Evolutionary conservation across 2,113 vertebrate species (phyloP), one percentile per base, ranked within the genome.

Genomic region (Eonycteris spelaea): DNA sequence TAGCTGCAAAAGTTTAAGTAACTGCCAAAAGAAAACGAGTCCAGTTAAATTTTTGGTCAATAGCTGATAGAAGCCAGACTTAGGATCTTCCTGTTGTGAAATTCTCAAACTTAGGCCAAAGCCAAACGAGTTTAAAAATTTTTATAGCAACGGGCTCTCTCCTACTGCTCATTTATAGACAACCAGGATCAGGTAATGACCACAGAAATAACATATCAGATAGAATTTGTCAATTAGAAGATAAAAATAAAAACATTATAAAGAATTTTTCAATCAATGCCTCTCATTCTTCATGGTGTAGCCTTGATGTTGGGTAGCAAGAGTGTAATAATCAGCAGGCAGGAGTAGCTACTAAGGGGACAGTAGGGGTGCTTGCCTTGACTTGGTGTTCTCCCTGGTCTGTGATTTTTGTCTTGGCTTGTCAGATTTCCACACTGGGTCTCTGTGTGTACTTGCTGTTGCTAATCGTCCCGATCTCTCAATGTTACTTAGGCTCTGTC

Each of bases 1-100:
- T 84, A 80, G 71, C 51, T 90, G 48, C 40, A 88, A 85, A 90
- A 86, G 57, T 77, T 97, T 68, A 79, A 92, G 71, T 18, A 96
- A 94, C 40, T 26, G 10, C 84, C 78, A 48, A 22, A 96, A 96
- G 67, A 75, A 80, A 70, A 88, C 83, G 61, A 90, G n/a, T 57
- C 19, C 19, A 75, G 68, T 86, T 96, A 21, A 79, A 59, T 86
- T 93, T 95, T 86, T 24, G 40, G 82, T 63, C 63, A 79, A 14
- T 57, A 90, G 71, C 33, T 83, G 43, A 53, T 26, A 91, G 86
- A 91, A 97, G 79, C 38, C 38, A 95, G 55, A 67, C n/a, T 75
- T 91, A 67, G 74, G 22, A 11, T 91, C 26, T 91, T 93, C 43
- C 35, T 85, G 33, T 63, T 77, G 63, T 96, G 67, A 95, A 83